These are phyloP conservation scores for Cacatua alba DNA, from an alignment of 2,113 vertebrate genomes.

Conservation along the genomic window DNA sequence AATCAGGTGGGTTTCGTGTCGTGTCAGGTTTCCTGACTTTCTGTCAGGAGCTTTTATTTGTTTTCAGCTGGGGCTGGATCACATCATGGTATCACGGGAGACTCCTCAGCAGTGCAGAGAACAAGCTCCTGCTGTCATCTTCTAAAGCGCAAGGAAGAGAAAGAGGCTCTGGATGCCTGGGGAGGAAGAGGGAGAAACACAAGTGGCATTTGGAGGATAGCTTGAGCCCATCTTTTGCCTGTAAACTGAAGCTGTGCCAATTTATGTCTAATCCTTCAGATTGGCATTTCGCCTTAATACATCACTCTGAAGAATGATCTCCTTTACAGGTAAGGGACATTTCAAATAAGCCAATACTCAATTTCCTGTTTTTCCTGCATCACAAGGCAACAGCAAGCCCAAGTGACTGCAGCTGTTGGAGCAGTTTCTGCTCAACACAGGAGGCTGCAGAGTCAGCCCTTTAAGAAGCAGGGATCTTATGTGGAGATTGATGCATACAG, in stretches of 20 bases:
- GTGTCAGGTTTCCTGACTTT: not conserved
- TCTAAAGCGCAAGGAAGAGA: not conserved
- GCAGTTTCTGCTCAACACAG: not conserved
- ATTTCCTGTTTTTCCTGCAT: not conserved
- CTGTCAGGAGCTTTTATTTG: not conserved
- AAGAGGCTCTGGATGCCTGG: not conserved
- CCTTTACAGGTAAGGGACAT: not conserved
- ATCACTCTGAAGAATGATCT: not conserved
- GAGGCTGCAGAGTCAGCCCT: not conserved
- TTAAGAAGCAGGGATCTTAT: not conserved
- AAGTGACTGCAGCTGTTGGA: not conserved
- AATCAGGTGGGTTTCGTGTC: not conserved
- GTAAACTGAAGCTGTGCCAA: fast-evolving
- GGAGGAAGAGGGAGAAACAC: not conserved
- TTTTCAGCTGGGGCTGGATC: not conserved
- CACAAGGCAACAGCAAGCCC: not conserved
- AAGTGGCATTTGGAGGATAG: not conserved
- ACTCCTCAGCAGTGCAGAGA: not conserved
- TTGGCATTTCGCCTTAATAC: not conserved
- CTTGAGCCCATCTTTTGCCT: not conserved
- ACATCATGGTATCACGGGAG: not conserved
- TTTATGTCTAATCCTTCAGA: not conserved
- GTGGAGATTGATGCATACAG: fast-evolving
- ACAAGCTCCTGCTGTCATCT: fast-evolving
- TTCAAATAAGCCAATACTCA: not conserved